These are phyloP conservation scores for Sebastes schlegelii DNA, from an alignment of 2,113 vertebrate species.

Conservation along the genomic window DNA sequence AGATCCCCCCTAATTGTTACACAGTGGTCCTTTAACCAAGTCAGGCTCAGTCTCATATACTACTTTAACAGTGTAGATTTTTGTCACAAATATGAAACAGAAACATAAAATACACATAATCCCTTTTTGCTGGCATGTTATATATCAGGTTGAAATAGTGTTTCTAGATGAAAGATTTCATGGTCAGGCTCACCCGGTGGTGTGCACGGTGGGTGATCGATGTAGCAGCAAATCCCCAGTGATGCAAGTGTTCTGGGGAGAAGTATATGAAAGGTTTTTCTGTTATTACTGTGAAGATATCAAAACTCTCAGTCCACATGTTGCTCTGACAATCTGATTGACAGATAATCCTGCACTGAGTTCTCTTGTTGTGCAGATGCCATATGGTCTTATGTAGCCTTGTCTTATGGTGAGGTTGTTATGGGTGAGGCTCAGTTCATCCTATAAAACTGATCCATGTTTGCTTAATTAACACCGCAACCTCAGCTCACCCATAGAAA, in stretches of 20 bases:
- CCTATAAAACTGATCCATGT: neutral
- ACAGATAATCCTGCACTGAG: neutral
- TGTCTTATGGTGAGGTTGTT: neutral
- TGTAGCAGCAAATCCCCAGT: conserved; percentile 87
- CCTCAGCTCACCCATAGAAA: neutral
- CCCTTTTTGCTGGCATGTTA: neutral
- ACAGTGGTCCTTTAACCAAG: conserved; percentile 21
- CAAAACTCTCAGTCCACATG: neutral
- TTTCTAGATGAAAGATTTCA: conserved; percentile 27
- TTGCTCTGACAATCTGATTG: neutral
- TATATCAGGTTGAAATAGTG: neutral
- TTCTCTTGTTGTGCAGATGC: neutral
- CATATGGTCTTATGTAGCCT: neutral
- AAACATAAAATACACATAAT: conserved; percentile 74
- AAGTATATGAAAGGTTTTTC: conserved; percentile 31
- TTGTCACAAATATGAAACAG: conserved; percentile 10
- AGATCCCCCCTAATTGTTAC: too few relatives aligned
- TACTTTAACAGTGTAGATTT: neutral
- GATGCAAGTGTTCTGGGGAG: conserved; percentile 85
- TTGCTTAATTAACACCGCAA: neutral
- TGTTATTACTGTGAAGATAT: conserved; percentile 14
- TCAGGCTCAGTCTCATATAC: neutral
- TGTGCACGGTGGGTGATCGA: conserved; percentile 87
- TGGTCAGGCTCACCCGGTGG: conserved; percentile 82
- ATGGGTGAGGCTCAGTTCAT: neutral